phyloP scores from a whole-genome alignment of 2,113 vertebrate genomes.

The Pao palembangensis region DNA sequence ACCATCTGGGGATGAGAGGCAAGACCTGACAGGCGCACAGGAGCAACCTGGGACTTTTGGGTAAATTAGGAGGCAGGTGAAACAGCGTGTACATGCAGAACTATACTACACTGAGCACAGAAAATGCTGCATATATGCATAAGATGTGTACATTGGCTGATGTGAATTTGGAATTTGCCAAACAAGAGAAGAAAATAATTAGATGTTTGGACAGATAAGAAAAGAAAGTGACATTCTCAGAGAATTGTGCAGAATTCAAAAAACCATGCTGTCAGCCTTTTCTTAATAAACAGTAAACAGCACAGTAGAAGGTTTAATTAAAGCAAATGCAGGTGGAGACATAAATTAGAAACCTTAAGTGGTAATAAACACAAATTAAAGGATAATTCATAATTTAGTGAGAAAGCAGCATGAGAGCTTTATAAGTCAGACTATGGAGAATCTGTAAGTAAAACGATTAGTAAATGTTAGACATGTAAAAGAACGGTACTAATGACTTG shows the following conservation, averaged over 20 bases:
- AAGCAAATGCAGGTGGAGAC: neutral
- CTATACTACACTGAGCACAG: slow-evolving; percentile 40
- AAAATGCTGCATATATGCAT: slow-evolving; percentile 1
- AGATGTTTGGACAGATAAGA: slow-evolving; percentile 34
- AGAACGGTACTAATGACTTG: too few species aligned
- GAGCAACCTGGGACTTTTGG: slow-evolving; percentile 6
- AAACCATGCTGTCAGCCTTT: neutral
- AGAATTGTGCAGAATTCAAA: neutral
- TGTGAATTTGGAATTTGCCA: too few species aligned
- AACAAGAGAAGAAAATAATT: too few species aligned
- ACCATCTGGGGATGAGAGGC: slow-evolving; percentile 47
- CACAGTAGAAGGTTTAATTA: too few species aligned
- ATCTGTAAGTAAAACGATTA: too few species aligned
- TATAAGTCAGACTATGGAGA: slow-evolving; percentile 1
- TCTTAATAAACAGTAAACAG: neutral
- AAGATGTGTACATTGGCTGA: slow-evolving; percentile 21
- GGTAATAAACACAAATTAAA: too few species aligned
- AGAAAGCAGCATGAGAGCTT: slow-evolving; percentile 1
- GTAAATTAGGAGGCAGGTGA: slow-evolving; percentile 15
- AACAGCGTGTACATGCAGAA: slow-evolving; percentile 15
- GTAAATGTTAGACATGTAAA: too few species aligned
- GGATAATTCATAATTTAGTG: slow-evolving; percentile 8
- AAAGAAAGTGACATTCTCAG: slow-evolving; percentile 19
- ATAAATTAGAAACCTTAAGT: neutral
- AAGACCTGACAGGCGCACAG: slow-evolving; percentile 14